Evolutionary conservation across 1,140 invertebrate species (phyloP).

Genomic region (Artemia franciscana): DNA sequence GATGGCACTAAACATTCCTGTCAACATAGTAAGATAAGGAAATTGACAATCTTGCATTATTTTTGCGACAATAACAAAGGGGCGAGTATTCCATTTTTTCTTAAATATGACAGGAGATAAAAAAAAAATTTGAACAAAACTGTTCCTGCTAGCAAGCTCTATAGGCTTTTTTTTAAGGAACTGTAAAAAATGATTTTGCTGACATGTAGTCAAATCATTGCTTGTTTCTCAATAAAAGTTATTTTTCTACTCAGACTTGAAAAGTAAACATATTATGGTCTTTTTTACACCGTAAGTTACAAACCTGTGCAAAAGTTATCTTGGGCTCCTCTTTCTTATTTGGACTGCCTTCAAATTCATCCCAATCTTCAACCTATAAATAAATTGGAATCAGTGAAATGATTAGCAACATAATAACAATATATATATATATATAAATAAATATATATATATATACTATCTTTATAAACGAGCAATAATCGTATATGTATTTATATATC

Average conservation of each 20-base stretch:
- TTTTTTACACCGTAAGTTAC: not conserved
- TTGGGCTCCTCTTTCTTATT: conserved; percentile 44
- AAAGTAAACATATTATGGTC: not conserved
- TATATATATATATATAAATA: not conserved
- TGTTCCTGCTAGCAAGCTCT: too few relatives aligned
- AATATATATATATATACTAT: not conserved
- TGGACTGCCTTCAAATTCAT: conserved; percentile 57
- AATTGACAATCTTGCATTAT: too few relatives aligned
- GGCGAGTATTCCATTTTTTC: too few relatives aligned
- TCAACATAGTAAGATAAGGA: too few relatives aligned
- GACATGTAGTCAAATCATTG: too few relatives aligned
- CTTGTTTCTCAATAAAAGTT: not conserved
- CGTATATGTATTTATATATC: not conserved
- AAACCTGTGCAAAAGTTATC: conserved; percentile 66
- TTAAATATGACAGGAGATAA: too few relatives aligned
- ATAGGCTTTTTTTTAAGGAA: too few relatives aligned
- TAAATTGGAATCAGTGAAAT: not conserved
- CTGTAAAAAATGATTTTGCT: too few relatives aligned
- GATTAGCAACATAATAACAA: not conserved
- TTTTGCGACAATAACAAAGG: too few relatives aligned
- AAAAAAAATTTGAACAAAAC: not conserved
- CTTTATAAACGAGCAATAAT: not conserved
- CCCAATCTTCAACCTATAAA: conserved; percentile 37
- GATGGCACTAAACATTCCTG: too few relatives aligned
- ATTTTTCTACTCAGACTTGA: not conserved